Percentiles rank a stretch among this genome's conserved stretches.
Evolutionary conservation across 2,797 vertebrate genomes (phyloP).

Genomic region (Manis pentadactyla): DNA sequence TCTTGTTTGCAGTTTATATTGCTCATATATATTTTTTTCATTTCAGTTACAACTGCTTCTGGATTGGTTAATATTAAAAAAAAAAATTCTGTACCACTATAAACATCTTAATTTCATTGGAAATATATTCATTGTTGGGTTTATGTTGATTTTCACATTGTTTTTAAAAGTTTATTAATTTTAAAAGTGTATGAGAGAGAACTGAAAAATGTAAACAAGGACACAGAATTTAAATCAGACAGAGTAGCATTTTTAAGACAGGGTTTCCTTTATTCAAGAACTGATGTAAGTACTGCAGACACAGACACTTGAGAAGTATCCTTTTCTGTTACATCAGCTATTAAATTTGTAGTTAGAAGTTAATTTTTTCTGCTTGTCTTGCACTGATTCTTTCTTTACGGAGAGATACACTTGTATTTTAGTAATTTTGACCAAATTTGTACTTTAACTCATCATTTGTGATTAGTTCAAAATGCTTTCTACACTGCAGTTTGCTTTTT

Average conservation of each 20-base stretch:
- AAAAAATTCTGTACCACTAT: neutral
- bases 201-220: neutral
- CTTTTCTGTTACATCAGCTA: conserved; percentile 22
- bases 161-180: neutral
- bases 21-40: neutral
- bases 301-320: neutral
- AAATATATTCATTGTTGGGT: neutral
- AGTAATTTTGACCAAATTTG: conserved; percentile 89
- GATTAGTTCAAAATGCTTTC: conserved; percentile 90
- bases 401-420: neutral
- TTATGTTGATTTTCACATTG: conserved; percentile 20
- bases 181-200: conserved; percentile 17
- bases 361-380: conserved; percentile 48
- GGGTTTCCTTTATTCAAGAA: conserved; percentile 88
- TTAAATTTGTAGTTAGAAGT: neutral
- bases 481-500: conserved; percentile 91
- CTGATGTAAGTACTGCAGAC: conserved; percentile 78
- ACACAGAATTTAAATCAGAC: conserved; percentile 61
- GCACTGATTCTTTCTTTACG: conserved; percentile 3
- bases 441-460: conserved; percentile 91
- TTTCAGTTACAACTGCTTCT: conserved; percentile 28
- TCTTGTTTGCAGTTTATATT: conserved; percentile 44
- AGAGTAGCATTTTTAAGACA: conserved; percentile 85
- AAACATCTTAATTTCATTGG: conserved; percentile 34
- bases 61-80: neutral